Base-by-base conservation (phyloP, 1,140 invertebrate genomes). In the Macrocentrus cingulum region DNA sequence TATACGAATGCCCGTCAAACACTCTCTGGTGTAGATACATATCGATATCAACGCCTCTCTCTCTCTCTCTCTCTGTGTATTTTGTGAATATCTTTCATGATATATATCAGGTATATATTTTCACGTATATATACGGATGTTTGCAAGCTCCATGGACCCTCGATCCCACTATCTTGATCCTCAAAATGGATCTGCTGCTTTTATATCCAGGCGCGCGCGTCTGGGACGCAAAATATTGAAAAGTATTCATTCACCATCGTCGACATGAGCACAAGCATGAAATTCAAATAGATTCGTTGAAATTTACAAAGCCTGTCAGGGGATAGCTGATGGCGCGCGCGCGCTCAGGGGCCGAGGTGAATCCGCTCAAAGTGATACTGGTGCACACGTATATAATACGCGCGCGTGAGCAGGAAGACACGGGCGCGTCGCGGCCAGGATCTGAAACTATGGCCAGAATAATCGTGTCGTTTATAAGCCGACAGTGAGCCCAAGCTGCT, bases 381-480 rank as follows among this genome's bases (percentile, higher is more conserved):
- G n/a, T n/a, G n/a, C n/a, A 29, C 25, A 29, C 25, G 9, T 29
- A 29, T 29, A 29, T 9, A 29, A n/a, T n/a, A n/a, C n/a, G n/a
- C n/a, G n/a, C n/a, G n/a, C n/a, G n/a, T n/a, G n/a, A n/a, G n/a
- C n/a, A n/a, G n/a, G n/a, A n/a, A 34, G 29, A 34, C 11, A 34
- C 11, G 29, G 6, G 29, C 11, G 7, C 23, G 11, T 34, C 23
- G 46, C 3, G 15, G 22, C 34, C 18, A 44, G 5, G 23, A 11
- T 8, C 8, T 34, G 23, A 13, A 15, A 23, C 15, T 20, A 42
- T 23, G 51, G 19, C 22, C 25, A 63, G 72, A 74, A 76, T 76
- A 76, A 76, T 75, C 71, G 67, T 62, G 70, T 67, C 74, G 67
- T 75, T 76, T 76, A 75, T 74, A 76, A 75, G 72, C 71, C 37